These are phyloP conservation scores for Rhynchonycteris naso DNA, from an alignment of 2,797 vertebrate genomes.

Conservation along the genomic window DNA sequence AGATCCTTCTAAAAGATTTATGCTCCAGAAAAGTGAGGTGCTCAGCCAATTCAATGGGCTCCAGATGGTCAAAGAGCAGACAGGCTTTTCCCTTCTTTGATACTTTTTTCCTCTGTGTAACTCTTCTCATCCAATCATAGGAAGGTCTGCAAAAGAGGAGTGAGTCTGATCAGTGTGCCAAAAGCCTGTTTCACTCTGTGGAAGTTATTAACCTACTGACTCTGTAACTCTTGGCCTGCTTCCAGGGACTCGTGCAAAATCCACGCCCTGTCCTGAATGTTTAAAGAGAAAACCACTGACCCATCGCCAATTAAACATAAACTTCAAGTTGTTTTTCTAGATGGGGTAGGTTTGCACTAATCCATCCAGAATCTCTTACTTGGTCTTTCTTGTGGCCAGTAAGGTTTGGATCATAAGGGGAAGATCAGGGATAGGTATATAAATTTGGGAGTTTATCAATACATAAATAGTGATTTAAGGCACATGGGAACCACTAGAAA, in stretches of 20 bases:
- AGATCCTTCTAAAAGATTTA: conserved; percentile 97
- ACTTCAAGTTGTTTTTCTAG: conserved; percentile 54
- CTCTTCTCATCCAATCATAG: conserved; percentile 98
- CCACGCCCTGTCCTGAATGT: background rate
- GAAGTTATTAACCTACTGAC: conserved; percentile 67
- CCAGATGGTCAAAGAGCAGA: conserved; percentile 97
- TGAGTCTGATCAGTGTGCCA: conserved; percentile 53
- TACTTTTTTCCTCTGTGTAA: conserved; percentile 96
- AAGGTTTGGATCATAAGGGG: conserved; percentile 32
- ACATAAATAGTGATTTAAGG: conserved; percentile 32
- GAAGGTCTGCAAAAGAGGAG: conserved; percentile 91
- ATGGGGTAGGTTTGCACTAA: conserved; percentile 38
- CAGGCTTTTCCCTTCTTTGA: conserved; percentile 98
- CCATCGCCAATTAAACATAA: conserved; percentile 58
- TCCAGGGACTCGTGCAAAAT: conserved; percentile 50
- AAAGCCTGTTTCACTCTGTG: conserved; percentile 47
- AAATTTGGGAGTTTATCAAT: background rate
- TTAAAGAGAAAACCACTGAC: conserved; percentile 60
- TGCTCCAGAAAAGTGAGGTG: conserved; percentile 98
- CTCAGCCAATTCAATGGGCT: conserved; percentile 96
- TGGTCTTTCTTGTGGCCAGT: background rate
- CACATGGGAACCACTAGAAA: background rate
- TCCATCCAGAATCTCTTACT: conserved; percentile 38
- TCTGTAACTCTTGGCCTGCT: conserved; percentile 48
- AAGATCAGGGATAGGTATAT: background rate